Conservation (phyloP, 2,888 invertebrate genomes). For the Sarcophaga variegata region DNA sequence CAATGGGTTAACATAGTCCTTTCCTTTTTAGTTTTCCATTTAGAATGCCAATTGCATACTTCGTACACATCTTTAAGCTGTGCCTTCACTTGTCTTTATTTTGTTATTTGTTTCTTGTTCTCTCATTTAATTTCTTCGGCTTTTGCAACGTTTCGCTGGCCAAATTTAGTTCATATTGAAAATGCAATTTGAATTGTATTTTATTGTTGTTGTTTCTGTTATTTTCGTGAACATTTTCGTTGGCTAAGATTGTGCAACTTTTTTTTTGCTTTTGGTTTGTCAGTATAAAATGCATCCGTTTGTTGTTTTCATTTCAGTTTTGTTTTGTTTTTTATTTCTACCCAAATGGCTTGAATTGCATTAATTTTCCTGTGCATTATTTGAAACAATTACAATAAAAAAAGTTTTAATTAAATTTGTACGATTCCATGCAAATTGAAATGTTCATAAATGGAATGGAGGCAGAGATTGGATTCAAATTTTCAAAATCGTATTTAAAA, state of each 20-base stretch:
- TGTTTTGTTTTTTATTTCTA: background rate
- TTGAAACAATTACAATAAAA: background rate
- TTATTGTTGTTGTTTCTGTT: conserved; percentile 10
- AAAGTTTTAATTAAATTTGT: conserved; percentile 37
- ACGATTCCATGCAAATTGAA: too few species aligned
- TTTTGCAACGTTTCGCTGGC: conserved; percentile 15
- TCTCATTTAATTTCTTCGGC: background rate
- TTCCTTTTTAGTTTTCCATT: background rate
- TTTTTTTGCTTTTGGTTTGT: conserved; percentile 1
- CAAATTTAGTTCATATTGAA: conserved; percentile 30
- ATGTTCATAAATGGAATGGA: background rate
- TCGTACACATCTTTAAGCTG: background rate
- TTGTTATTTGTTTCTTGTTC: background rate
- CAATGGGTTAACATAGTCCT: conserved; percentile 1
- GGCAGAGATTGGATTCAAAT: too few species aligned
- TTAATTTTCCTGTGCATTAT: conserved; percentile 27
- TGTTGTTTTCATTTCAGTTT: conserved; percentile 20
- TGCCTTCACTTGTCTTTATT: conserved; percentile 8
- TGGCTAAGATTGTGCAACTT: too few species aligned
- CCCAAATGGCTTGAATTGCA: background rate
- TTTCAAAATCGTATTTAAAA: too few species aligned
- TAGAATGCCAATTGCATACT: background rate
- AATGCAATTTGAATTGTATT: conserved; percentile 42
- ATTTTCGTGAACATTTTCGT: background rate
- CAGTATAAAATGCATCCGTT: conserved; percentile 28